Evolutionary conservation across 2,113 vertebrate genomes (phyloP), one percentile per base, ranked within the genome.

Genomic region (Ciconia stormi): DNA sequence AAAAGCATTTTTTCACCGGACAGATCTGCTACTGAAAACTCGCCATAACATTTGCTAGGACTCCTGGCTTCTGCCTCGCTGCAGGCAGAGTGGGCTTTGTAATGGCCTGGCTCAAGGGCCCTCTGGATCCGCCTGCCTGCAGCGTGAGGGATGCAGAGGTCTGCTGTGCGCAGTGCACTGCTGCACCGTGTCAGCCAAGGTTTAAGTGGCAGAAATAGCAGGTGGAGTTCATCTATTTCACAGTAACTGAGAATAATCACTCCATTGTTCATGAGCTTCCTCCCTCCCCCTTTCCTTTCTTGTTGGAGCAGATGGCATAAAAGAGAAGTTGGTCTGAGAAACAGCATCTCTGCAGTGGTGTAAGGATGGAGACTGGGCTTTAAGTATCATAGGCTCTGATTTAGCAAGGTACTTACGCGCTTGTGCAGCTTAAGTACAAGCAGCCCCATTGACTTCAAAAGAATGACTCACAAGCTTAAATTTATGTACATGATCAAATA

Each of bases 151-250:
- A 89, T 67, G 82, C 76, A 23, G 72, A 23, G 72, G 71, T 86
- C 58, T 73, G 78, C 88, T 66, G 67, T 25, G 92, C 80, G 40
- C 65, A 4, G 30, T 1, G 38, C 52, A 12, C 80, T 71, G 82
- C 94, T 89, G 92, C 88, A 87, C 55, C 8, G 3, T 86, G 76
- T 94, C 94, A 94, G 90, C 91, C 81, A 72, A 84, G 80, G 92
- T 94, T 93, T 95, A 95, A 96, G 91, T 69, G 86, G 96, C 93
- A 97, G 95, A 82, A 97, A 89, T 81, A 91, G 91, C 92, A 95
- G 96, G 95, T 93, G 93, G 91, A 96, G 92, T 92, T 96, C 92
- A 95, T 95, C 94, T 96, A 95, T 96, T 95, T 95, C 94, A 81
- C 76, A 63, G 82, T 90, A 96, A 96, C 91, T 79, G 91, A 95